Evolutionary conservation across 2,797 vertebrate species (phyloP), one percentile per base, ranked within the genome.

Genomic region (Enteromius viviparus): DNA sequence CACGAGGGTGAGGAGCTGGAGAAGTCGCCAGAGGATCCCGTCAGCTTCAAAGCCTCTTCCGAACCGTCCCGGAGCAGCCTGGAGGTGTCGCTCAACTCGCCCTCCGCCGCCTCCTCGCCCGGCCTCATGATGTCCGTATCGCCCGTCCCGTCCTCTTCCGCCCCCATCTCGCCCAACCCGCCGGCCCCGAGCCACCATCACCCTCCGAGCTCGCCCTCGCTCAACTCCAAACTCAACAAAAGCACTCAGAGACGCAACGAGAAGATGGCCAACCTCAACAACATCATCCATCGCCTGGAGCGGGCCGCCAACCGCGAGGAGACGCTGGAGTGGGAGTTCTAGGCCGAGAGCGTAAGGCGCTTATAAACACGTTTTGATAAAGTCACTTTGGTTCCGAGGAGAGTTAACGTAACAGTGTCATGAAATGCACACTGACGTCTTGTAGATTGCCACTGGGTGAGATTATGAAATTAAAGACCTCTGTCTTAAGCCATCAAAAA

Each of bases 181-280:
- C 85, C 91, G 17, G 89, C 90, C 4, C 91, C 93, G 0, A 92
- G 92, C 86, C 94, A 93, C 86, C 91, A 91, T 85, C 95, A 96
- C 89, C 91, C 95, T 82, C 89, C 90, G 1, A 94, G 90, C 90
- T 94, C 93, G 34, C 90, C 90, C 0, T 91, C 91, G 58, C 92
- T 94, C 82, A 93, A 91, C 77, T 89, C 95, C 89, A 97, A 96
- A 93, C 93, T 94, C 85, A 98, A 95, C 92, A 95, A 95, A 90
- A 97, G 94, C 92, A 91, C 95, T 92, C 97, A 98, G 93, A 96
- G 97, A 93, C 96, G 97, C 89, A 97, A 97, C 0, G 97, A 99
- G 94, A 99, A 99, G 94, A 98, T 99, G 97, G 98, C 98, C 88
- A 99, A 99, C 93, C 96, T 99, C 91, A 99, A 98, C 94, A 99